phyloP scores from a whole-genome alignment of 2,113 vertebrate species.

The Redunca redunca region DNA sequence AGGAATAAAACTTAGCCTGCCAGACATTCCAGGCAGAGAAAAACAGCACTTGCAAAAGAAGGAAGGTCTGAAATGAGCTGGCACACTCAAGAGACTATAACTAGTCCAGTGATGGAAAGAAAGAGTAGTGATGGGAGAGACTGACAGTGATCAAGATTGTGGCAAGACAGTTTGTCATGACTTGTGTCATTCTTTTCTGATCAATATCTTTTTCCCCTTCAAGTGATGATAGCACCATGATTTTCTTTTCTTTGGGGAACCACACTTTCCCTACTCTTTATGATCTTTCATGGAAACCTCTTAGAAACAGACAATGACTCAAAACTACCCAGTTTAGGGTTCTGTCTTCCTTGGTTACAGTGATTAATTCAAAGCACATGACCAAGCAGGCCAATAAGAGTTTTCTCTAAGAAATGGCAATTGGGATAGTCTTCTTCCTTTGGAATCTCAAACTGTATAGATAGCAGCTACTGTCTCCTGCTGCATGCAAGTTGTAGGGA shows the following conservation, averaged over 20 bases:
- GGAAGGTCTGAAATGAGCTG: background rate
- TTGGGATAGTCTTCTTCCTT: background rate
- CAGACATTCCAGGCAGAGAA: background rate
- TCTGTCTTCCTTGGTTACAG: background rate
- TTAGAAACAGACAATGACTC: background rate
- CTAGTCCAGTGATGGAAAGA: background rate
- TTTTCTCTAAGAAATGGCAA: background rate
- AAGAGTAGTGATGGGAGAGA: too few relatives aligned
- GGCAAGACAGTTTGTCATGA: background rate
- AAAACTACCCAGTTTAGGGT: background rate
- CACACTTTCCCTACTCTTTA: background rate
- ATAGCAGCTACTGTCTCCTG: background rate
- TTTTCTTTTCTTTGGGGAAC: background rate
- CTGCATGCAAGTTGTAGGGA: background rate
- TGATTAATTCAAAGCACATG: background rate
- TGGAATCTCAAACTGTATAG: background rate
- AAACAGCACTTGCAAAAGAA: background rate
- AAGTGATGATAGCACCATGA: background rate
- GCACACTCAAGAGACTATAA: background rate
- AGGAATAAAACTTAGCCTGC: background rate
- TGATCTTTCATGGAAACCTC: background rate
- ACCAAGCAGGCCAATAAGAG: background rate
- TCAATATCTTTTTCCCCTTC: background rate
- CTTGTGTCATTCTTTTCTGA: background rate
- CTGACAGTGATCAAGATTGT: background rate